Conservation (phyloP, 2,797 vertebrate genomes). For the Chelon labrosus region DNA sequence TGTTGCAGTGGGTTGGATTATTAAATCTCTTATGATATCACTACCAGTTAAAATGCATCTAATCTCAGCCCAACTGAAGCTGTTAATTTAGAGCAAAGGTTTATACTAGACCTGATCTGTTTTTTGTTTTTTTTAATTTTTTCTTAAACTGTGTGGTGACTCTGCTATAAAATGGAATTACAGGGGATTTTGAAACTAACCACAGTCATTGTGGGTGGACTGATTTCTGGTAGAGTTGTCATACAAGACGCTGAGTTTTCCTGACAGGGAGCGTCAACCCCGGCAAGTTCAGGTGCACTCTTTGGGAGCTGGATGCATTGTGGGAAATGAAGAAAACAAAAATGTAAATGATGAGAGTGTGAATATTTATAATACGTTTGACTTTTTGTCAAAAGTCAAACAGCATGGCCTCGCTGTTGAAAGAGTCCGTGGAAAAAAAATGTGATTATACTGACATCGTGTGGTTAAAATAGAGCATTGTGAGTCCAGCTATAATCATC, state of each 20-base stretch:
- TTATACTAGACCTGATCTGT: no score
- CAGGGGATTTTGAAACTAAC: neutral
- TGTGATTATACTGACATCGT: constrained; percentile 45
- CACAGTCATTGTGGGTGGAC: neutral
- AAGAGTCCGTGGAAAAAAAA: neutral
- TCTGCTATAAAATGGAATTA: neutral
- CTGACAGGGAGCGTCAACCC: neutral
- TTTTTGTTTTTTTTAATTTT: no score
- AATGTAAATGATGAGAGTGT: neutral
- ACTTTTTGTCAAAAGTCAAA: neutral
- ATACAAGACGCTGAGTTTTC: constrained; percentile 4
- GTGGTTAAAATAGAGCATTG: constrained; percentile 54
- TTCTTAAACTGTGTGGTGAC: neutral
- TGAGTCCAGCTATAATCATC: neutral
- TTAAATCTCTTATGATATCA: neutral
- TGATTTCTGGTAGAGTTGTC: neutral
- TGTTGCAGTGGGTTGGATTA: neutral
- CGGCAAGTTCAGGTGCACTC: neutral
- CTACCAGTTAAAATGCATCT: neutral
- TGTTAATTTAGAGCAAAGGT: neutral
- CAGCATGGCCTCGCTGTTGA: neutral
- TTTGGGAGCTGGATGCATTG: neutral
- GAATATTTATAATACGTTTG: neutral
- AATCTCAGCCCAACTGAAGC: neutral
- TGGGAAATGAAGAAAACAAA: constrained; percentile 13